These are phyloP conservation scores for Euglossa dilemma DNA, from an alignment of 1,140 invertebrate species.

Conservation along the genomic window DNA sequence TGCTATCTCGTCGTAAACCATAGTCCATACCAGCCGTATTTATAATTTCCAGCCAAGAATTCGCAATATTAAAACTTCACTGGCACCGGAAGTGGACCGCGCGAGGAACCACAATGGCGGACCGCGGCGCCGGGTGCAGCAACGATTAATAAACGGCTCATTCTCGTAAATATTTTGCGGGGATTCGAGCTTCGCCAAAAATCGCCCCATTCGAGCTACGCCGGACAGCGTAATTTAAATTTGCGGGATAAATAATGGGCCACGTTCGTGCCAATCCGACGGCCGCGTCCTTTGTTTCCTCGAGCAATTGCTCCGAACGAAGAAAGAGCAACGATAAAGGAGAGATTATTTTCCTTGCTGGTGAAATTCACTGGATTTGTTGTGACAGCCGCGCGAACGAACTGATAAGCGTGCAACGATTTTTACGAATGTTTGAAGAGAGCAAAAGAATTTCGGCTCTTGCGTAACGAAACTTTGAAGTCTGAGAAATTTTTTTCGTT, in stretches of 20 bases:
- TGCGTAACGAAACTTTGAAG: too few relatives aligned
- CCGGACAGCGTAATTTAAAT: not conserved
- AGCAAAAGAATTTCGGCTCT: too few relatives aligned
- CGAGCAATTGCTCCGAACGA: not conserved
- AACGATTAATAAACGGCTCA: slow-evolving; percentile 17
- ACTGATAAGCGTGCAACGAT: too few relatives aligned
- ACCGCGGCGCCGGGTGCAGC: not conserved
- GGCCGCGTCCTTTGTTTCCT: not conserved
- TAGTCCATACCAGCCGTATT: too few relatives aligned
- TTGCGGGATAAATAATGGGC: slow-evolving; percentile 4
- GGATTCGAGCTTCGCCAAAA: not conserved
- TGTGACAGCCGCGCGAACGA: too few relatives aligned
- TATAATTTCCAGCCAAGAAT: too few relatives aligned
- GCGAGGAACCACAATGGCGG: not conserved
- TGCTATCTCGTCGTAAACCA: too few relatives aligned
- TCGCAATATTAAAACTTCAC: slow-evolving; percentile 21
- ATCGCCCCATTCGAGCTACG: slow-evolving; percentile 7
- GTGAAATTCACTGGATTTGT: too few relatives aligned
- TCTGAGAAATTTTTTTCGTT: too few relatives aligned
- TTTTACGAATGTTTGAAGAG: too few relatives aligned
- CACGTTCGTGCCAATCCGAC: not conserved
- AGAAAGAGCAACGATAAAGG: too few relatives aligned
- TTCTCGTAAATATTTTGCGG: slow-evolving; percentile 21
- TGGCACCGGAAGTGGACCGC: not conserved
- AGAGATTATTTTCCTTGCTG: not conserved